Base-by-base conservation (phyloP, 2,888 invertebrate species). In the Periphyllus acericola region DNA sequence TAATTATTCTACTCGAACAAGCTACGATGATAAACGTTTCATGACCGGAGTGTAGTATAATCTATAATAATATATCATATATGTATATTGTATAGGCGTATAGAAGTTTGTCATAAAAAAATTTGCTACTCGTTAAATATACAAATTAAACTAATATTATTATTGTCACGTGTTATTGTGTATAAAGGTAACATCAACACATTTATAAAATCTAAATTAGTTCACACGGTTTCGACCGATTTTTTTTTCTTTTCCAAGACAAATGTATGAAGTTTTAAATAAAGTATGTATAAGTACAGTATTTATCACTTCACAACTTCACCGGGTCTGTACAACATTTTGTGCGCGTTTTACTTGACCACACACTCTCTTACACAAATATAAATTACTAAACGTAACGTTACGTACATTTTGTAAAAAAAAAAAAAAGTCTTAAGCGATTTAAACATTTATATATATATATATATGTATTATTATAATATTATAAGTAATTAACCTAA, bases 191-290 rank as follows among this genome's bases (percentile, higher is more conserved):
- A 83, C 34, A 32, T 71, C 4, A 11, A 32, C 29, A 72, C 72
- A 36, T n/a, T 83, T 83, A 83, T 82, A 32, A 60, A 83, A 75
- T 83, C 83, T 83, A 83, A 60, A 60, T 83, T 32, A 52, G 46
- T 71, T 71, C 52, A 82, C 25, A 71, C 25, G 14, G 29, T 14
- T 32, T 25, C 25, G 14, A 78, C 21, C 34, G 19, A 34, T 19
- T 72, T 46, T 29, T 36, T 36, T 21, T 29, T 21, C 40, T 36
- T n/a, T 46, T 40, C 17, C 9, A 9, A 40, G 40, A 40, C 40
- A 40, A n/a, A 80, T 25, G 21, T 0, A 25, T 6, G 25, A 60
- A 60, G 60, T 1, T 25, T 21, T 25, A 21, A 60, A 60, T 21
- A 25, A 60, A 21, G 60, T 11, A 52, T 6, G 25, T 60, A 25